Base-by-base conservation (phyloP, 1,140 invertebrate species). In the Babylonia areolata region DNA sequence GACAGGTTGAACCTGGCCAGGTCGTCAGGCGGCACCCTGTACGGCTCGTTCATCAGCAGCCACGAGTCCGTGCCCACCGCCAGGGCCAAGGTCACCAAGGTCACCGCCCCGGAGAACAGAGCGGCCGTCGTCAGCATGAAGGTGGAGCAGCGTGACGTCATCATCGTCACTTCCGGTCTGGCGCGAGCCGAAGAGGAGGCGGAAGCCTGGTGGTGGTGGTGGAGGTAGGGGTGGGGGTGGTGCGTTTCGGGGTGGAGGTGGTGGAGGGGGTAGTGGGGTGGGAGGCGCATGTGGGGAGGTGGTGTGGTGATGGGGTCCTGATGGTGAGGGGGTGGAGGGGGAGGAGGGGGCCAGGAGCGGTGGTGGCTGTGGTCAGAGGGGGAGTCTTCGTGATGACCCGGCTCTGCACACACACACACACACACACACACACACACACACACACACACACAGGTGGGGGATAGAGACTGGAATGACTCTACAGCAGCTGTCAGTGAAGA, bases 61-160 rank as follows among this genome's bases (percentile, higher is more conserved):
- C 91, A 92, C 58, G 84, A 90, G 85, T 92, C 91, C 23, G 91
- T 92, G 37, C 89, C 86, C 33, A 90, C 89, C 31, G 90, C 89
- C 37, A 90, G 85, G 0, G 87, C 87, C 73, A 92, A 79, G 5
- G 89, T 88, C 20, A 85, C 89, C 33, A 90, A 39, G 1, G 91
- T 88, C 1, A 88, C 84, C 15, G 90, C 87, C 9, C 91, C 90
- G 33, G 89, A 83, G 23, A 84, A 42, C 40, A 92, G 84, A 0
- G 91, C 89, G 28, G 83, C 51, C 39, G 85, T 73, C 2, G 89
- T 90, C 17, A 90, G 51, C 40, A 69, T 54, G 64, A 51, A 86
- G 28, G 35, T 33, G 5, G 81, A 75, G 40, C 85, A 82, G 15
- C 69, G 40, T n/a, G 71, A 35, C 39, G 37, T 51, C 79, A n/a